Conservation (phyloP, 35 echinoderm and acorn worm species). For the Ophiothrix spiculata region DNA sequence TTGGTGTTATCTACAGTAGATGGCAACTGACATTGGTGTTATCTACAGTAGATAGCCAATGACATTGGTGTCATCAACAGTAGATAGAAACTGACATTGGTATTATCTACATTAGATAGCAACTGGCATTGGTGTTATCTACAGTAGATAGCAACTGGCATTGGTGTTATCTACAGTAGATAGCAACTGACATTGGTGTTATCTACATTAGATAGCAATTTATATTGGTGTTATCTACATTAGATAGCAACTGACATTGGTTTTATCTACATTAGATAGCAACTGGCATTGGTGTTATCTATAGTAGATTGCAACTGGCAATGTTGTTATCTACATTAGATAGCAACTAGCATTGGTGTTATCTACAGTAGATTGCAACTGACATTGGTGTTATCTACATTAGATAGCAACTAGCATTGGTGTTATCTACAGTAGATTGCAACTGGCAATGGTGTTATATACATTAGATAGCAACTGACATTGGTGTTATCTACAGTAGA, state of each 20-base stretch:
- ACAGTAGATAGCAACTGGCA: no score
- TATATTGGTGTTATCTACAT: not conserved
- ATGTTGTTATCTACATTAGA: not conserved
- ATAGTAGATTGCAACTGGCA: not conserved
- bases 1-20: no score
- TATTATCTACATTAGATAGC: no score
- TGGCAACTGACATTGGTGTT: no score
- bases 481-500: no score
- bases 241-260: not conserved
- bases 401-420: not conserved
- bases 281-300: not conserved
- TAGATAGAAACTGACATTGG: no score
- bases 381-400: not conserved
- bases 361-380: not conserved
- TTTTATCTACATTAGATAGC: not conserved
- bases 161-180: not conserved
- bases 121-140: no score
- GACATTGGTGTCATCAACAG: no score
- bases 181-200: not conserved
- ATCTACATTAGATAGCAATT: not conserved
- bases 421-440: slow-evolving; percentile 4
- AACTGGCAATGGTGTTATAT: no score
- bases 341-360: not conserved
- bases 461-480: no score
- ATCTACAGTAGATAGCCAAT: no score